Evolutionary conservation across 2,113 vertebrate genomes (phyloP).

Genomic region (Elephantulus edwardii): DNA sequence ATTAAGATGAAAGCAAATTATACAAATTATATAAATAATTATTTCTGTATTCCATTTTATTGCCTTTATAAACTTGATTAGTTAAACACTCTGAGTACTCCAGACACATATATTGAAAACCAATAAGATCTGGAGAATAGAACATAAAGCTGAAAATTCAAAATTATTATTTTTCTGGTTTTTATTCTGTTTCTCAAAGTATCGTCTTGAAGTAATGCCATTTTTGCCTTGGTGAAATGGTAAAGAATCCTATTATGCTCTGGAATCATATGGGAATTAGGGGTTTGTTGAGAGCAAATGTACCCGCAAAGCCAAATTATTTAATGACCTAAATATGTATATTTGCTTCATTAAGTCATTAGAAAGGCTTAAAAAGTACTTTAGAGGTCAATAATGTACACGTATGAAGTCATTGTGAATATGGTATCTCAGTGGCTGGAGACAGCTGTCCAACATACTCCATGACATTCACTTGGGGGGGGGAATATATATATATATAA

Average conservation of each 20-base stretch:
- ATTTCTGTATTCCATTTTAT: slow-evolving; percentile 6
- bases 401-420: background rate
- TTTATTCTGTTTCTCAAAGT: slow-evolving; percentile 37
- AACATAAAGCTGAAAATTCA: slow-evolving; percentile 27
- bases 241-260: slow-evolving; percentile 44
- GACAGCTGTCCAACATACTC: background rate
- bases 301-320: slow-evolving; percentile 21
- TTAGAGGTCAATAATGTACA: background rate
- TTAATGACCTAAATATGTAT: slow-evolving; percentile 41
- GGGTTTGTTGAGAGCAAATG: slow-evolving; percentile 5
- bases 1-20: slow-evolving; percentile 60
- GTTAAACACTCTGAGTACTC: background rate
- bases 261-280: slow-evolving; percentile 32
- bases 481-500: too few species aligned
- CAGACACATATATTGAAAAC: slow-evolving; percentile 49
- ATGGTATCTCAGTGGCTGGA: background rate
- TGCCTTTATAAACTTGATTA: slow-evolving; percentile 22
- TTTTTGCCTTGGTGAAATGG: slow-evolving; percentile 56
- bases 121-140: slow-evolving; percentile 33
- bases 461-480: slow-evolving; percentile 9
- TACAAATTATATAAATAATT: slow-evolving; percentile 59
- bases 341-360: slow-evolving; percentile 34
- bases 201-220: background rate
- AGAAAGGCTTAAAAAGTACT: background rate
- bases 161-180: slow-evolving; percentile 36